Conservation (phyloP, 2,113 vertebrate genomes). For the Lamprotornis superbus region DNA sequence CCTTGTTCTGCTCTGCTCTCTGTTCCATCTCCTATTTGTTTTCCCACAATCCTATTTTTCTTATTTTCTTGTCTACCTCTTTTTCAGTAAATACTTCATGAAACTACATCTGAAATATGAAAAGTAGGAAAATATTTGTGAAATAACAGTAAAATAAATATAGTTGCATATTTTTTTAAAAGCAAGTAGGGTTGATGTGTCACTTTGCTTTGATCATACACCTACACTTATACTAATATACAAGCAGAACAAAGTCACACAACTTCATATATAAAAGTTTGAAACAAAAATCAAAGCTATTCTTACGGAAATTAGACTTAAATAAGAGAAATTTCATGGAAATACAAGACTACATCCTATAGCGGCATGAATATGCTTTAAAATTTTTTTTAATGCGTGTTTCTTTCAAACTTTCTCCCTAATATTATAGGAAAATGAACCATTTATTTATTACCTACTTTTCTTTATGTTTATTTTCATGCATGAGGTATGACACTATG, state of each 20-base stretch:
- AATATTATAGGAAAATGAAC: neutral
- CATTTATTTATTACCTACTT: neutral
- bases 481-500: neutral
- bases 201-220: neutral
- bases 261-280: neutral
- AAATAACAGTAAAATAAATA: neutral
- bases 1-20: no score
- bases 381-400: fast-evolving
- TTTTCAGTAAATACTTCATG: neutral
- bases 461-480: neutral
- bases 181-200: neutral
- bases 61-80: neutral
- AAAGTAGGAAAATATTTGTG: neutral
- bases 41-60: neutral
- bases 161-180: neutral
- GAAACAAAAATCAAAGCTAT: neutral
- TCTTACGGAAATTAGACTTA: neutral
- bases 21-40: no score
- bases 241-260: neutral
- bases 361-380: neutral
- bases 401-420: neutral
- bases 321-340: neutral
- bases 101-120: neutral
- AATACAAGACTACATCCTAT: fast-evolving
- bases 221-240: neutral